These are phyloP conservation scores for Arctopsyche grandis DNA, from an alignment of 1,140 invertebrate genomes.

Conservation along the genomic window DNA sequence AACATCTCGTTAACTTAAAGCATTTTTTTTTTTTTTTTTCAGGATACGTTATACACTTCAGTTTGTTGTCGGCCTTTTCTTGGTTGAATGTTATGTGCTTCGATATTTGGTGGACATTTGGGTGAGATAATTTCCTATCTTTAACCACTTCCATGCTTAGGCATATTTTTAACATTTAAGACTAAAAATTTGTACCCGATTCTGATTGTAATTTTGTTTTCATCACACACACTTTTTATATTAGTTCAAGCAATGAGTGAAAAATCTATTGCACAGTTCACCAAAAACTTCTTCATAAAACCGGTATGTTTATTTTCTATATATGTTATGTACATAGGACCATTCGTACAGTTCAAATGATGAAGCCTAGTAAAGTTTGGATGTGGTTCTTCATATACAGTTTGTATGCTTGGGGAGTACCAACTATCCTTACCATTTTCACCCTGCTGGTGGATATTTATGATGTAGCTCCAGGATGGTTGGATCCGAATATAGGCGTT, in stretches of 20 bases:
- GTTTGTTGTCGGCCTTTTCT: conserved; percentile 85
- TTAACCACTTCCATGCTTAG: no score
- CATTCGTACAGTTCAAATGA: conserved; percentile 60
- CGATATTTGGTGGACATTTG: conserved; percentile 89
- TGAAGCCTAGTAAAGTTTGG: conserved; percentile 61
- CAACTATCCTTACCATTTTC: conserved; percentile 64
- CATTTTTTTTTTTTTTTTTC: conserved; percentile 57
- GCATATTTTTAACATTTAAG: no score
- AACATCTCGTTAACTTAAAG: no score
- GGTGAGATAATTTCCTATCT: conserved; percentile 72
- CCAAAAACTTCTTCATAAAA: no score
- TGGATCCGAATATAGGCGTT: conserved; percentile 67
- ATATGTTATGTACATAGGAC: no score
- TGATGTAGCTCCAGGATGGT: conserved; percentile 58
- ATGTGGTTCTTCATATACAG: conserved; percentile 70
- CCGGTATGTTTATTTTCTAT: no score
- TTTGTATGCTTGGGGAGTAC: conserved; percentile 70
- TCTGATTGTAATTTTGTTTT: no score
- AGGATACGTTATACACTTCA: conserved; percentile 85
- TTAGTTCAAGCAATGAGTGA: no score
- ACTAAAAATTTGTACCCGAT: no score
- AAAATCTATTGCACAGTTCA: no score
- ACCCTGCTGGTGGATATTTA: conserved; percentile 65
- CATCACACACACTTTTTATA: no score
- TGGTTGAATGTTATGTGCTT: conserved; percentile 93